Conservation (phyloP, 1,140 invertebrate genomes). For the Coptotermes formosanus region DNA sequence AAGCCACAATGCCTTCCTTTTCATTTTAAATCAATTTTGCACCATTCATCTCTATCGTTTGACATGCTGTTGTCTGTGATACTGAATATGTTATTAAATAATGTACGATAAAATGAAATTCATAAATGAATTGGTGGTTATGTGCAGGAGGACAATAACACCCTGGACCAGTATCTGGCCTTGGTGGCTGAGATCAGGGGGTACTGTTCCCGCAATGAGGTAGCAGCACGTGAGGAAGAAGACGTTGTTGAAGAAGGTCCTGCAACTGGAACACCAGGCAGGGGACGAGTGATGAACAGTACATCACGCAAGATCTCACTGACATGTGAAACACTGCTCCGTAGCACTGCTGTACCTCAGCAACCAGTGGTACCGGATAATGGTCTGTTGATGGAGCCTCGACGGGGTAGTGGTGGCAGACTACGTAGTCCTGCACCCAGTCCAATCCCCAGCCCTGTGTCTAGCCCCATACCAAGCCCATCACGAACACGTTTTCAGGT, state of each 20-base stretch:
- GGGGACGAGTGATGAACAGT: slow-evolving; percentile 47
- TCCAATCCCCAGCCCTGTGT: slow-evolving; percentile 65
- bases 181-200: slow-evolving; percentile 53
- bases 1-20: too few species aligned
- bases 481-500: slow-evolving; percentile 57
- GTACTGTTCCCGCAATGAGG: slow-evolving; percentile 52
- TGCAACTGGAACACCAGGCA: slow-evolving; percentile 43
- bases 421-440: slow-evolving; percentile 66
- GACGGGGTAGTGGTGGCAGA: slow-evolving; percentile 54
- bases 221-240: slow-evolving; percentile 39
- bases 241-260: slow-evolving; percentile 30
- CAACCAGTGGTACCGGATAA: slow-evolving; percentile 38
- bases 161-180: slow-evolving; percentile 50
- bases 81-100: too few species aligned
- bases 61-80: too few species aligned
- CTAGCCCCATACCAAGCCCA: slow-evolving; percentile 60
- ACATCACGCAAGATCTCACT: slow-evolving; percentile 63
- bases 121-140: neutral
- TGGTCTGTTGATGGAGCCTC: slow-evolving; percentile 49
- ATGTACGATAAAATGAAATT: too few species aligned
- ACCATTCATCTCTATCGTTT: too few species aligned
- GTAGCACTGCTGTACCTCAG: slow-evolving; percentile 40
- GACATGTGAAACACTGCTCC: slow-evolving; percentile 51
- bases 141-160: slow-evolving; percentile 40
- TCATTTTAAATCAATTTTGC: too few species aligned